Conservation (phyloP, 1,140 invertebrate species). For the Helicoverpa zea region DNA sequence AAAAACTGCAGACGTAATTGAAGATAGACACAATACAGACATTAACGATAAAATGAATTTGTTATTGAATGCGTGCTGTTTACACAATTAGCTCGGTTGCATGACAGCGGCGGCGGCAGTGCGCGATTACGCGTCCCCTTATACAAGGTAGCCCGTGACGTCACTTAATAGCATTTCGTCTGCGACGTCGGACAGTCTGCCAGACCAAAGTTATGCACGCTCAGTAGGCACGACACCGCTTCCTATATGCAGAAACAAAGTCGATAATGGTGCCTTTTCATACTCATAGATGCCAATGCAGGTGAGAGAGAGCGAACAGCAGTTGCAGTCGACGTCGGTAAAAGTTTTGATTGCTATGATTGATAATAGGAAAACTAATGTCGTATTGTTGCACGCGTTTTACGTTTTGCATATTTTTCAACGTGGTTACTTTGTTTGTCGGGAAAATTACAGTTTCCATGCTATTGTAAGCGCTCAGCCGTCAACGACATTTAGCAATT, state of each 20-base stretch:
- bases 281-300: not conserved
- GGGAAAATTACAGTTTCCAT: not conserved
- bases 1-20: slow-evolving; percentile 7
- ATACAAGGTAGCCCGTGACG: slow-evolving; percentile 68
- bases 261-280: slow-evolving; percentile 21
- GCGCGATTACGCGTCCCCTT: slow-evolving; percentile 62
- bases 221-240: slow-evolving; percentile 39
- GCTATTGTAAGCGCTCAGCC: not conserved
- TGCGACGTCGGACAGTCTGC: slow-evolving; percentile 76
- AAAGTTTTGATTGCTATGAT: not conserved
- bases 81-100: slow-evolving; percentile 55
- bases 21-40: slow-evolving; percentile 10
- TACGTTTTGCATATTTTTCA: slow-evolving; percentile 32
- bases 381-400: slow-evolving; percentile 51
- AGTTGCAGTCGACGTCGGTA: not conserved
- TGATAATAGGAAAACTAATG: not conserved
- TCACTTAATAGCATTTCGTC: slow-evolving; percentile 73
- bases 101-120: slow-evolving; percentile 45
- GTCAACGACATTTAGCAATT: too few species aligned
- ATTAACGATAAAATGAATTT: slow-evolving; percentile 42
- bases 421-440: not conserved
- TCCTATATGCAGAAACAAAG: slow-evolving; percentile 52
- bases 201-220: slow-evolving; percentile 58
- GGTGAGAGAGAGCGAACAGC: slow-evolving; percentile 19
- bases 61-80: slow-evolving; percentile 67